Percentiles rank a stretch among this genome's conserved stretches.
Evolutionary conservation across 1,140 invertebrate genomes (phyloP).

Genomic region (Papilio polyxenes): DNA sequence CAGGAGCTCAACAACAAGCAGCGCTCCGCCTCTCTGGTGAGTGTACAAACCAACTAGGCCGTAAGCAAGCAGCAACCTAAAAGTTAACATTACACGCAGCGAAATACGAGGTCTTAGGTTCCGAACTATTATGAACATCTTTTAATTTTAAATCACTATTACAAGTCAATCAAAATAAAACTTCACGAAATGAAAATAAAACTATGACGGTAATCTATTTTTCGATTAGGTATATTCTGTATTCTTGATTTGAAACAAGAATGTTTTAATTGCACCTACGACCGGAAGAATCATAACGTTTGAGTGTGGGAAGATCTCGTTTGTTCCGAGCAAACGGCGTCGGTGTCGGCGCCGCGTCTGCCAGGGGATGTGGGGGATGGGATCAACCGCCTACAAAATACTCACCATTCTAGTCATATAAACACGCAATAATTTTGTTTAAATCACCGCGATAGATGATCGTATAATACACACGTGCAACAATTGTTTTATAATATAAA

Average conservation of each 20-base stretch:
- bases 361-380: not conserved
- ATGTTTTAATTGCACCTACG: slow-evolving; percentile 7
- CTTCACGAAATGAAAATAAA: not conserved
- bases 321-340: not conserved
- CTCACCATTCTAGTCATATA: not conserved
- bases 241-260: not conserved
- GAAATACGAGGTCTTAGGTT: not conserved
- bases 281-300: not conserved
- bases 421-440: not conserved
- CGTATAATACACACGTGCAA: not conserved
- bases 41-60: slow-evolving; percentile 26
- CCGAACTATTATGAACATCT: no score
- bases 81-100: not conserved
- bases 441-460: not conserved
- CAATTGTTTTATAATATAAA: not conserved
- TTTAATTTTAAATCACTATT: no score
- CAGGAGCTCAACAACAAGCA: slow-evolving; percentile 69
- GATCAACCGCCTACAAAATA: not conserved
- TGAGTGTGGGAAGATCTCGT: slow-evolving; percentile 15
- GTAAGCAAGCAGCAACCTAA: not conserved
- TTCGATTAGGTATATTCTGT: slow-evolving; percentile 1
- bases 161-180: no score
- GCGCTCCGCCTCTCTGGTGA: slow-evolving; percentile 69
- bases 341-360: not conserved
- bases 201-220: not conserved